Base-by-base conservation (phyloP, 2,888 invertebrate genomes). In the Corbicula japonica region DNA sequence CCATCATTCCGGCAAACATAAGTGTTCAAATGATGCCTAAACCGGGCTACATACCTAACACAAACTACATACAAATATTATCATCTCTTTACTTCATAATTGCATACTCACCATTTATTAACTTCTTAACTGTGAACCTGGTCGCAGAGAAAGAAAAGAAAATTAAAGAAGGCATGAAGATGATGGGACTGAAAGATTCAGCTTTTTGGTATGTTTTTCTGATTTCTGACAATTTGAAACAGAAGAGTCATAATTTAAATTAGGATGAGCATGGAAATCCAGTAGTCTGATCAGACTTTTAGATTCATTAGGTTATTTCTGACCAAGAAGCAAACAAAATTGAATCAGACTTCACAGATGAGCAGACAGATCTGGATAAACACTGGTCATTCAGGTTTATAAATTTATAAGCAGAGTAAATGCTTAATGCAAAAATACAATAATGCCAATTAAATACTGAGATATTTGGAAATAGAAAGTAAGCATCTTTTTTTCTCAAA, bases 101-200 rank as follows among this genome's bases (percentile, higher is more conserved):
- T 95, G 96, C 97, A 0, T 94, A 97, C 69, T 96, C 92, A 0
- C 89, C 96, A 93, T 96, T 97, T 93, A 96, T 97, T 91, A 96
- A 96, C 12, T 97, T 97, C 90, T 95, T 97, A 30, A 94, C 97
- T 61, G 96, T 97, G 93, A 95, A 96, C 63, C 96, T 97, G 68
- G 97, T 97, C 6, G 96, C 96, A 0, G 97, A 97, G 92, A 97
- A 97, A 89, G 97, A 97, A 93, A 96, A 96, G 91, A 97, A 97
- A 93, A 97, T 97, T 76, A 96, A 97, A 88, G 97, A 97, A 92
- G 97, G 96, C 2, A 96, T 97, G 96, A 96, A 96, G 93, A 97
- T 97, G 89, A 97, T 97, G 97, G 97, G 97, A 18, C 87, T 94
- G 50, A 87, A 89, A 60, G 93, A 93, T 69, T 88, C 92, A 4